Base-by-base conservation (phyloP, 2,888 invertebrate genomes). In the Polymixis flavicincta region DNA sequence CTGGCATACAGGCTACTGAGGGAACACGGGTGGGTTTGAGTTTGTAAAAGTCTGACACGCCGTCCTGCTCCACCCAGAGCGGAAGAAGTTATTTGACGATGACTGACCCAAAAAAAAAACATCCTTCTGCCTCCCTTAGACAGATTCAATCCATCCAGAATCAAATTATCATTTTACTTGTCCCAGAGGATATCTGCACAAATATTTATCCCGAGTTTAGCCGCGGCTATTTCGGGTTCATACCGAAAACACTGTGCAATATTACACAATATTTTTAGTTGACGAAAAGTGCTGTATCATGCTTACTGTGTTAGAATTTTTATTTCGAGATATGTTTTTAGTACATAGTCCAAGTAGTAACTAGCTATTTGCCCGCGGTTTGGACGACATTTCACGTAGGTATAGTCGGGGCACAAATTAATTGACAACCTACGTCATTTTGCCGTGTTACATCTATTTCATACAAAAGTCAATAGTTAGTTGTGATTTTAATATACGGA, bases 241-340 rank as follows among this genome's bases (percentile, higher is more conserved):
- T 28, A n/a, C 25, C 54, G 11, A 80, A 73, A 80, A 37, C 13
- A 54, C 48, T 79, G 59, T 54, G 60, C 45, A 59, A 52, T 65
- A 25, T 22, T 37, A 19, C 25, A 42, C 45, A 64, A 66, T 37
- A 37, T 17, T 37, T 37, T 45, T 64, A 32, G 4, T 57, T 6
- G 5, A 50, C 37, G 14, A 55, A 45, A 78, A 59, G 6, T 59
- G 32, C 71, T 37, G 32, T 45, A 25, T 60, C 71, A 79, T 59
- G 50, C 42, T n/a, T n/a, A n/a, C n/a, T n/a, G n/a, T n/a, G n/a
- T n/a, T n/a, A n/a, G n/a, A n/a, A n/a, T n/a, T n/a, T n/a, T n/a
- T n/a, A n/a, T n/a, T n/a, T n/a, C n/a, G n/a, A n/a, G n/a, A n/a
- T n/a, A n/a, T n/a, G n/a, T n/a, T n/a, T n/a, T n/a, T n/a, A n/a